Conservation (phyloP, 2,113 vertebrate genomes). For the Labeo rohita region DNA sequence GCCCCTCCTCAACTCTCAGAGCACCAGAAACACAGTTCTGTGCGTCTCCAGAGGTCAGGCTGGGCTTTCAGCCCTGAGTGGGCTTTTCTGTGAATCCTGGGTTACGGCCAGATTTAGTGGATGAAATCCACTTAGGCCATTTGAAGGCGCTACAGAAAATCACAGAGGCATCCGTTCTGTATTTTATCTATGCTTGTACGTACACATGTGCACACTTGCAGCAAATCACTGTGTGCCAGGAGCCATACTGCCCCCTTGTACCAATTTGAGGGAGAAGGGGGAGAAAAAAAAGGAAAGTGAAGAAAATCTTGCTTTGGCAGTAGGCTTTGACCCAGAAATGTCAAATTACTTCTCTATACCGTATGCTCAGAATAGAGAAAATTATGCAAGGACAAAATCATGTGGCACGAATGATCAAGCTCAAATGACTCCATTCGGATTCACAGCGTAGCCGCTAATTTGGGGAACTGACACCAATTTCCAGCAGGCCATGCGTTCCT, state of each 20-base stretch:
- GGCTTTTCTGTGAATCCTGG: conserved; percentile 55
- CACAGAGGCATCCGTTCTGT: conserved; percentile 19
- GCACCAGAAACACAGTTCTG: conserved; percentile 36
- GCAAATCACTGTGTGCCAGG: conserved; percentile 49
- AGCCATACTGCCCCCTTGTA: conserved; percentile 62
- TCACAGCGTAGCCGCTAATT: conserved; percentile 74
- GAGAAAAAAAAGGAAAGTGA: conserved; percentile 55
- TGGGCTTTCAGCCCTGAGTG: conserved; percentile 36
- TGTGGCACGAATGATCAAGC: conserved; percentile 72
- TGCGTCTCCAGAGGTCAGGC: conserved; percentile 38
- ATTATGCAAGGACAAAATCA: conserved; percentile 73
- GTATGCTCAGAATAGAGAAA: conserved; percentile 60
- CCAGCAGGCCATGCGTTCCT: conserved; percentile 62
- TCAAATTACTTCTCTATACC: conserved; percentile 60
- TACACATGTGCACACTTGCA: conserved; percentile 22
- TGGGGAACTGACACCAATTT: conserved; percentile 78
- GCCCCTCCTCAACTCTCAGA: conserved; percentile 11
- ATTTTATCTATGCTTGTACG: conserved; percentile 25
- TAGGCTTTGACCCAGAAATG: conserved; percentile 72
- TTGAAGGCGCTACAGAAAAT: conserved; percentile 41
- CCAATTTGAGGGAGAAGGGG: conserved; percentile 61
- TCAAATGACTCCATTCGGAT: conserved; percentile 76
- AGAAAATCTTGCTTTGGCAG: conserved; percentile 59
- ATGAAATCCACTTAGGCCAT: conserved; percentile 59
- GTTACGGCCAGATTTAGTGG: conserved; percentile 47